phyloP scores from a whole-genome alignment of 1,140 invertebrate genomes.

The Cephus cinctus region DNA sequence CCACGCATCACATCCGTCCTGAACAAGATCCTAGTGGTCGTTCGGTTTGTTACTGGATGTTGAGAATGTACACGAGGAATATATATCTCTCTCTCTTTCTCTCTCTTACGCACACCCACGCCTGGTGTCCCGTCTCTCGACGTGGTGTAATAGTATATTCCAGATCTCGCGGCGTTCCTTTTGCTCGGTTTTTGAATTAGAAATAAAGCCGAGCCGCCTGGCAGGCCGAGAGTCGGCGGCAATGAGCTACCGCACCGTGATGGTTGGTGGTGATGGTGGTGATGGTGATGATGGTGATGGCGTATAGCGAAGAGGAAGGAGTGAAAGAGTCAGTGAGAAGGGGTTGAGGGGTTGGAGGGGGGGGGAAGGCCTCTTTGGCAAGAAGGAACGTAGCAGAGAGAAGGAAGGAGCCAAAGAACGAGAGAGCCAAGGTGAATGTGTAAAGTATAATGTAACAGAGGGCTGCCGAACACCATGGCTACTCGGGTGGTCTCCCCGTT shows the following conservation, averaged over 20 bases:
- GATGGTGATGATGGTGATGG: no score
- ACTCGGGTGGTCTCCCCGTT: constrained; percentile 48
- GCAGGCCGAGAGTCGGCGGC: constrained; percentile 15
- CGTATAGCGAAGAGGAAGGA: no score
- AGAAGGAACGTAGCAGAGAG: no score
- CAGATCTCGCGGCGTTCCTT: constrained; percentile 17
- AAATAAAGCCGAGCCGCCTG: constrained; percentile 34
- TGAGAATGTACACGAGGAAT: no score
- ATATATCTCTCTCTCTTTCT: constrained; percentile 4
- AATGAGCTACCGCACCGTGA: no score
- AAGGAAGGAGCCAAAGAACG: constrained; percentile 4
- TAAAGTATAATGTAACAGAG: constrained; percentile 48
- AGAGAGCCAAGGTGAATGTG: constrained; percentile 34
- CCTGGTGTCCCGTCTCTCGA: constrained; percentile 16
- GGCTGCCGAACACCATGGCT: constrained; percentile 36
- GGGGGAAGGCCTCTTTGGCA: no score
- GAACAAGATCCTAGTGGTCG: no score
- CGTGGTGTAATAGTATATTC: constrained; percentile 32
- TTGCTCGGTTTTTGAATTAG: constrained; percentile 38
- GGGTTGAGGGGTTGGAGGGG: no score
- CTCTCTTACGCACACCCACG: constrained; percentile 1
- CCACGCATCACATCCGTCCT: no score
- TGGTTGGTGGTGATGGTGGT: no score
- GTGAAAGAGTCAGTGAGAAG: no score
- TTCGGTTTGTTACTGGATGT: no score